Evolutionary conservation across 2,797 vertebrate genomes (phyloP), one percentile per base, ranked within the genome.

Genomic region (Carapus acus): DNA sequence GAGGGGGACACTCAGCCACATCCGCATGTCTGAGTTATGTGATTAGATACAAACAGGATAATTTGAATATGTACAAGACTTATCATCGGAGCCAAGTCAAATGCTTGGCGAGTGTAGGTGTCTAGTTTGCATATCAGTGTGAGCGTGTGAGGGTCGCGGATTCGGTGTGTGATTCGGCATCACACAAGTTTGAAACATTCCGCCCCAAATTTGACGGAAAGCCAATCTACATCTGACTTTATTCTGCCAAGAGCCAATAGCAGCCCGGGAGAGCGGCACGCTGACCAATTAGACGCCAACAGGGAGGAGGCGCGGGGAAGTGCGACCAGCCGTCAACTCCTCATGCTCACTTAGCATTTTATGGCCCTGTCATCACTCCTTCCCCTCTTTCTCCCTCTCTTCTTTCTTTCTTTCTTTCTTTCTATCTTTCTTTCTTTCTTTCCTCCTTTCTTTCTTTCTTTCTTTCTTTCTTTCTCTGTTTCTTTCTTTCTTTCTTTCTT

Each of bases 11-110:
- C 12, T 13, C 31, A 33, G 31, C 31, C 31, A 20, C 6, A 65
- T 8, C 38, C 43, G 47, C 83, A 85, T 85, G 62, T 15, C 34
- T 23, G 22, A 13, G 31, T 33, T 19, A 12, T 27, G 23, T n/a
- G 29, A 33, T 43, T 8, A 34, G 7, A 27, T 36, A 43, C 14
- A 43, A 38, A 55, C 7, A 3, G 16, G 17, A 8, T 1, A 18
- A 19, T 19, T 5, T 8, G 4, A 19, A 39, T 17, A 40, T 36
- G 5, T n/a, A 15, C 34, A 3, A 4, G n/a, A 36, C 4, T 15
- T 36, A 36, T 2, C 34, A 36, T 11, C 4, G 14, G 3, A 36
- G n/a, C 34, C 34, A 15, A 15, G 8, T 15, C 11, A 15, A 36
- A 15, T 4, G 34, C 13, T 15, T 15, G 13, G 34, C n/a, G 34